These are phyloP conservation scores for Pungitius pungitius DNA, from an alignment of 2,113 vertebrate genomes.

Conservation along the genomic window DNA sequence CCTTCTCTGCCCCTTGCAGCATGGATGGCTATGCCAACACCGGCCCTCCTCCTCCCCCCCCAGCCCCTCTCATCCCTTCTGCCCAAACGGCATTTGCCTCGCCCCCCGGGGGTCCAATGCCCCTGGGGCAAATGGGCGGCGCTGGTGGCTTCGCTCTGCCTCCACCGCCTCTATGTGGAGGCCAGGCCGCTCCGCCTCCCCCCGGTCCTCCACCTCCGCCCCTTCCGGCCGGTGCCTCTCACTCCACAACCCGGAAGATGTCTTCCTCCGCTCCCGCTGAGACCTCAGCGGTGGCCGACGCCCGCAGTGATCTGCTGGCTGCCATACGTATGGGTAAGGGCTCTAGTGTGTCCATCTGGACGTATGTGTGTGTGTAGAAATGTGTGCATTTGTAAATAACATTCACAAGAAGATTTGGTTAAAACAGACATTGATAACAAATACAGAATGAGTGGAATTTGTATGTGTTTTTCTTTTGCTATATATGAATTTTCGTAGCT, in stretches of 20 bases:
- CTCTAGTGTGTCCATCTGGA: background rate
- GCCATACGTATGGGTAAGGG: constrained; percentile 96
- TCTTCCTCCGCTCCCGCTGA: constrained; percentile 71
- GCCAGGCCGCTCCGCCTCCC: constrained; percentile 85
- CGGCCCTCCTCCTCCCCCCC: constrained; percentile 86
- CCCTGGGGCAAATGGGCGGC: constrained; percentile 72
- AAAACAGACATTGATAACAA: background rate
- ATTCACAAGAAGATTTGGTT: background rate
- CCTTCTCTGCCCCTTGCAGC: constrained; percentile 69
- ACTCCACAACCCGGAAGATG: constrained; percentile 86
- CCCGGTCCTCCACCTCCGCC: constrained; percentile 90
- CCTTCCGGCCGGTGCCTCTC: constrained; percentile 80
- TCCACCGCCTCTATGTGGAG: constrained; percentile 81
- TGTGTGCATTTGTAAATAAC: background rate
- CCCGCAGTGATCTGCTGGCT: constrained; percentile 94
- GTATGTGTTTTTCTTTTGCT: background rate
- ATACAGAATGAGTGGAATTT: background rate
- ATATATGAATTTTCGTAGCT: background rate
- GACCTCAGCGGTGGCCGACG: constrained; percentile 82
- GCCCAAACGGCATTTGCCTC: constrained; percentile 94
- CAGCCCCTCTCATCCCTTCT: constrained; percentile 92
- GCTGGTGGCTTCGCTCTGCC: constrained; percentile 77
- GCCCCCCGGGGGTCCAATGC: constrained; percentile 86
- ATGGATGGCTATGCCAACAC: constrained; percentile 91
- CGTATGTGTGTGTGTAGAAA: background rate